Conservation (phyloP, 2,113 vertebrate species). For the Arizona elegans region DNA sequence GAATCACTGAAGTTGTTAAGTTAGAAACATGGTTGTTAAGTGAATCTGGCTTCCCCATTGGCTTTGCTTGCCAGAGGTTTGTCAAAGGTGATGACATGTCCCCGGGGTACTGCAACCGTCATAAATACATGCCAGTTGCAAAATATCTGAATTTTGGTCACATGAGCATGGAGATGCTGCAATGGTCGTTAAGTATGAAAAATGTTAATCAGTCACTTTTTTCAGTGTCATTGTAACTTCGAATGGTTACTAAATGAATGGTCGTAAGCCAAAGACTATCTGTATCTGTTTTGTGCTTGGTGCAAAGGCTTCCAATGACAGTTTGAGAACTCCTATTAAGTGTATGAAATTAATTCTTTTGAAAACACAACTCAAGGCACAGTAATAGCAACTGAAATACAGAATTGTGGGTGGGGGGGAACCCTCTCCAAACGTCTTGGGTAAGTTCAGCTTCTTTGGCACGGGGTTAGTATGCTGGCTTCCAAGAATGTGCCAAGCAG, state of each 20-base stretch:
- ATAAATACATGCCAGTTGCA: background rate
- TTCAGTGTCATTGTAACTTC: background rate
- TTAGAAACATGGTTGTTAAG: background rate
- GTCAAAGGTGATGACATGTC: too few species aligned
- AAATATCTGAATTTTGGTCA: background rate
- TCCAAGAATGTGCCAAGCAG: background rate
- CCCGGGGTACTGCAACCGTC: background rate
- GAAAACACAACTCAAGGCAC: background rate
- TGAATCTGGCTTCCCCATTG: background rate
- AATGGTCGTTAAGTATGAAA: background rate
- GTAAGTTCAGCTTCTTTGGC: background rate
- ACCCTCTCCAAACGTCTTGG: background rate
- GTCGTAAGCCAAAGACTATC: background rate
- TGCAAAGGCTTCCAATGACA: background rate
- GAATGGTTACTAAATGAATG: background rate
- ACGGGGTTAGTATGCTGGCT: background rate
- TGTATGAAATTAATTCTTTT: background rate
- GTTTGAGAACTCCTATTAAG: background rate
- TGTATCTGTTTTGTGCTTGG: background rate
- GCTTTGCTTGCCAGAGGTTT: background rate
- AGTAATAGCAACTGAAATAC: background rate
- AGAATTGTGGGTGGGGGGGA: background rate
- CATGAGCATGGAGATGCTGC: background rate
- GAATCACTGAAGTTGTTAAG: background rate
- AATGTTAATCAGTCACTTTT: background rate